These are phyloP conservation scores for Drosophila atripex DNA, from an alignment of 2,888 invertebrate species.

Conservation along the genomic window DNA sequence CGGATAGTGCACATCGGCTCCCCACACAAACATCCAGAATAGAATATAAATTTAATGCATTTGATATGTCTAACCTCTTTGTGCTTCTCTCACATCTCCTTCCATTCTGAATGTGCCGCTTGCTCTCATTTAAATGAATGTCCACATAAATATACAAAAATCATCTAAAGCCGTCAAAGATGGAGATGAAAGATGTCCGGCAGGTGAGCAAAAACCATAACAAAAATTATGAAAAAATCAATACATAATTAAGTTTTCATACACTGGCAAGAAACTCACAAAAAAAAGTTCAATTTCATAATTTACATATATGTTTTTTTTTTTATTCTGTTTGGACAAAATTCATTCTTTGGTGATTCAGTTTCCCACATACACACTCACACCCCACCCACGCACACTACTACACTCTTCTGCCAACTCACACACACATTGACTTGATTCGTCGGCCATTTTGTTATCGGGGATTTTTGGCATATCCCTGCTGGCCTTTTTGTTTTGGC, in stretches of 20 bases:
- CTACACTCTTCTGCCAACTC: slow-evolving; percentile 6
- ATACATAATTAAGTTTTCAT: slow-evolving; percentile 21
- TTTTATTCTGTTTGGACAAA: slow-evolving; percentile 36
- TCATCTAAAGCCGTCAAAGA: slow-evolving; percentile 86
- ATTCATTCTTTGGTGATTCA: slow-evolving; percentile 59
- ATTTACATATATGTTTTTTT: slow-evolving; percentile 11
- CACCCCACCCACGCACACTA: slow-evolving; percentile 11
- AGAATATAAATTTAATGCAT: slow-evolving; percentile 19
- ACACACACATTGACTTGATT: slow-evolving; percentile 29
- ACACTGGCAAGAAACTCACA: slow-evolving; percentile 6
- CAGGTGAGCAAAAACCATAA: slow-evolving; percentile 85
- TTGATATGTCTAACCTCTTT: slow-evolving; percentile 59
- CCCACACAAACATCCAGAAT: slow-evolving; percentile 17
- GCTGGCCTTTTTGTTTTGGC: slow-evolving; percentile 35
- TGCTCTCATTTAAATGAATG: slow-evolving; percentile 47
- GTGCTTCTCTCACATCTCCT: slow-evolving; percentile 64
- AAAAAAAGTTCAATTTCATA: slow-evolving; percentile 8
- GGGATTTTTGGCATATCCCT: slow-evolving; percentile 52
- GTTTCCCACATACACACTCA: slow-evolving; percentile 16
- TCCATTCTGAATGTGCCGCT: slow-evolving; percentile 64
- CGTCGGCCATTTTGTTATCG: slow-evolving; percentile 63
- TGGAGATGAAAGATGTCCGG: slow-evolving; percentile 88
- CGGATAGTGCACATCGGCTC: slow-evolving; percentile 44
- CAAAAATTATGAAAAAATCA: slow-evolving; percentile 34
- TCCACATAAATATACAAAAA: slow-evolving; percentile 25